Percentiles rank a stretch among this genome's conserved stretches.
phyloP scores from a whole-genome alignment of 2,113 vertebrate species.

The Aleadryas rufinucha region DNA sequence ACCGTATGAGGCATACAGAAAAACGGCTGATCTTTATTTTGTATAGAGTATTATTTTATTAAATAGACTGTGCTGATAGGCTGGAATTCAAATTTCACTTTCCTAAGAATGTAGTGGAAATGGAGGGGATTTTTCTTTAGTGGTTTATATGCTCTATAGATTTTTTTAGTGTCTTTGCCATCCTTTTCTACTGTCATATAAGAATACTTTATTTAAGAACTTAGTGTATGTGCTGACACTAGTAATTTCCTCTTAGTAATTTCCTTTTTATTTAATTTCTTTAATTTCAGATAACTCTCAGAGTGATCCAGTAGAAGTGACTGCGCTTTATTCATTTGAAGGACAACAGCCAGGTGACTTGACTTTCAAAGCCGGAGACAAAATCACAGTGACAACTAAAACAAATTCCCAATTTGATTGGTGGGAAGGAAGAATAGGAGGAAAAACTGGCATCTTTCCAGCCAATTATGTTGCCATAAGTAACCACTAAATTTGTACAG shows the following conservation, averaged over 20 bases:
- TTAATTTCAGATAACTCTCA: constrained; percentile 51
- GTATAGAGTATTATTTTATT: not conserved
- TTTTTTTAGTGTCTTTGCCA: not conserved
- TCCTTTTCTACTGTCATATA: not conserved
- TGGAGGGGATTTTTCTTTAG: rapidly evolving
- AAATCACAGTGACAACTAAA: constrained; percentile 84
- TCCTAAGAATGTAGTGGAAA: not conserved
- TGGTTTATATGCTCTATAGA: not conserved
- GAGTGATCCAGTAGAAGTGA: constrained; percentile 67
- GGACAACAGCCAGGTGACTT: constrained; percentile 91
- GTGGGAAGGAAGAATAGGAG: constrained; percentile 89
- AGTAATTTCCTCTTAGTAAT: not conserved
- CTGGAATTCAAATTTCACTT: not conserved
- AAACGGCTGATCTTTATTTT: not conserved
- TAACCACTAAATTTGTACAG: constrained; percentile 11
- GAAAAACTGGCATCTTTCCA: constrained; percentile 91
- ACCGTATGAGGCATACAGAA: not conserved
- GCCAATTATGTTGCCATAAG: constrained; percentile 89
- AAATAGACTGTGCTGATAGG: not conserved
- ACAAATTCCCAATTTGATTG: constrained; percentile 92
- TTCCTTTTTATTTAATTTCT: not conserved
- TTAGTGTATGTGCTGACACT: not conserved
- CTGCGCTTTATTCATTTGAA: constrained; percentile 81
- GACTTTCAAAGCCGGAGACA: constrained; percentile 85
- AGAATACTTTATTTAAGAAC: not conserved